phyloP scores from a whole-genome alignment of 2,797 vertebrate species.

The Pangasius sanitwongsei region DNA sequence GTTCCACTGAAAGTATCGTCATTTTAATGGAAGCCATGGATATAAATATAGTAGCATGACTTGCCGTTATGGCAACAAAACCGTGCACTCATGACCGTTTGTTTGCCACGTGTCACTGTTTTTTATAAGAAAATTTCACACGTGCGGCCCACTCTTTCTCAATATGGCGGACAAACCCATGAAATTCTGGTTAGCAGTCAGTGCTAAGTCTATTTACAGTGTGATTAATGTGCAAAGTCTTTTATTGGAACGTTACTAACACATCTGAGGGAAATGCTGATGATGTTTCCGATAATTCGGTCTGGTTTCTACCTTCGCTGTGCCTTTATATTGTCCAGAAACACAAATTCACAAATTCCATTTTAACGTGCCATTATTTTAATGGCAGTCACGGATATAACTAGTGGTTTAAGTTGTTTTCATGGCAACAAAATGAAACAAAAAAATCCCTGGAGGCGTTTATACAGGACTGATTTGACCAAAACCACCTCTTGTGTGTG shows the following conservation, averaged over 20 bases:
- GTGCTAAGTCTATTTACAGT: neutral
- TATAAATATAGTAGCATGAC: neutral
- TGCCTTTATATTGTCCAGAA: neutral
- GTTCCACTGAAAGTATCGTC: neutral
- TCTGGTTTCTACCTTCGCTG: neutral
- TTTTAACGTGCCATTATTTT: neutral
- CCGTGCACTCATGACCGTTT: neutral
- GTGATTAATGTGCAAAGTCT: neutral
- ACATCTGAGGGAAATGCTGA: conserved; percentile 4
- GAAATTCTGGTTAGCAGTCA: neutral
- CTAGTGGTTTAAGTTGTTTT: neutral
- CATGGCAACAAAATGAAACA: conserved; percentile 9
- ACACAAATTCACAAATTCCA: conserved; percentile 11
- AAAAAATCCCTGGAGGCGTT: neutral
- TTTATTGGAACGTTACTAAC: neutral
- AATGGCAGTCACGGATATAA: neutral
- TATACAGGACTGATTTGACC: neutral
- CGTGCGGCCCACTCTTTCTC: neutral
- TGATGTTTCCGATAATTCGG: neutral
- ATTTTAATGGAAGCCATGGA: neutral
- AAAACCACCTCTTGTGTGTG: neutral
- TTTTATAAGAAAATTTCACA: neutral
- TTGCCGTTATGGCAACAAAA: neutral
- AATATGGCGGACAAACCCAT: neutral
- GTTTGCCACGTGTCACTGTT: neutral